A percentile compares a stretch with the other conserved stretches of the same genome.
These are phyloP conservation scores for Sipha maydis DNA, from an alignment of 2,888 invertebrate genomes.

Conservation along the genomic window DNA sequence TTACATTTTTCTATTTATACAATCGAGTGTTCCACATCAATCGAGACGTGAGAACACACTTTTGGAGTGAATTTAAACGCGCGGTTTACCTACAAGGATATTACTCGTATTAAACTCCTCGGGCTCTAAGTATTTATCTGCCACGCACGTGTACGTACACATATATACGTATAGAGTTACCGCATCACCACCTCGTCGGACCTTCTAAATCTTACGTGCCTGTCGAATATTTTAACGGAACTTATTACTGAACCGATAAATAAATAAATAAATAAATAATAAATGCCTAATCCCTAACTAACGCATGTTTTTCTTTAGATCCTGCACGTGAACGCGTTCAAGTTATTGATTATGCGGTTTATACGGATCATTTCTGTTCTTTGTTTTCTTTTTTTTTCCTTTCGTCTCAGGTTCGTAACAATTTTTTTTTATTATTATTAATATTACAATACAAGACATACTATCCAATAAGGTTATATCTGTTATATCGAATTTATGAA, in stretches of 20 bases:
- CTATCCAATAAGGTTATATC: no score
- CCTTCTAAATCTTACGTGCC: conserved; percentile 31
- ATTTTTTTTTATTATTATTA: neutral
- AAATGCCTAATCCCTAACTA: neutral
- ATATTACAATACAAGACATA: no score
- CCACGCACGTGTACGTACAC: neutral
- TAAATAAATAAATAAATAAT: neutral
- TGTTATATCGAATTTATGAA: no score
- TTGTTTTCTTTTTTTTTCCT: neutral
- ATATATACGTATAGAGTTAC: neutral
- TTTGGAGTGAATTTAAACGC: neutral
- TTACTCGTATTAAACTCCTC: conserved; percentile 12
- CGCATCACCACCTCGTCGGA: neutral
- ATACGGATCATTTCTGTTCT: neutral
- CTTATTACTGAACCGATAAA: neutral
- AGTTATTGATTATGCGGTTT: conserved; percentile 17
- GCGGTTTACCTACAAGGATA: neutral
- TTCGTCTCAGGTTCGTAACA: neutral
- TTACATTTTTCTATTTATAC: conserved; percentile 1
- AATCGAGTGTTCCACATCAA: neutral
- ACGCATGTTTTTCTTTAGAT: neutral
- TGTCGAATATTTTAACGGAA: conserved; percentile 1
- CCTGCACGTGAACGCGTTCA: neutral
- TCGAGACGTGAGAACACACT: neutral
- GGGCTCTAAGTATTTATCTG: conserved; percentile 11